Base-by-base conservation (phyloP, 2,888 invertebrate species). In the Tillus elongatus region DNA sequence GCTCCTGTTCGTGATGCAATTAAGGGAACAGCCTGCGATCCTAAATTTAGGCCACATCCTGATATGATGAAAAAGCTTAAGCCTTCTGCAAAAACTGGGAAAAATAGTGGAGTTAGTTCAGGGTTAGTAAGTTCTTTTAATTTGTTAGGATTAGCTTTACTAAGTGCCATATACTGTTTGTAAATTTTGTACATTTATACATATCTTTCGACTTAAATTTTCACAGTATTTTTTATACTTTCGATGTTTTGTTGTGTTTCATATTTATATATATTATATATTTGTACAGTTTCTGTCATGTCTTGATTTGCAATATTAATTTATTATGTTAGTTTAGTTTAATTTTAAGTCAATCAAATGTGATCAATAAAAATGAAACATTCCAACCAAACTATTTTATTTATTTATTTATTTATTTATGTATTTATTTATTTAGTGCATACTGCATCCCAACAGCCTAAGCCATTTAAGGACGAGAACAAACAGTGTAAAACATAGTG, bases 1-100 rank as follows among this genome's bases (percentile, higher is more conserved):
- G 81, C 79, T 1, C 72, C 75, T 0, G 78, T 82, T 0, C 58
- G 73, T 3, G 79, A 82, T 33, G 82, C 82, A 2, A 81, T 84
- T 27, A 73, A 73, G 44, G 77, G 78, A 33, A 84, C 85, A 0
- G 74, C 79, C 0, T 85, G 85, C 53, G 79, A 79, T 53, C 68
- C 72, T 3, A 77, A 73, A 45, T 47, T 63, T 33, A 52, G 58
- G 2, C 44, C 61, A 12, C 44, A 56, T 14, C 43, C 47, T 9
- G 40, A 46, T 29, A 46, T 55, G 4, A 44, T 51, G 43, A 45
- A 46, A 13, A 50, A 48, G 14, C 33, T 43, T 11, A 41, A 41
- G 16, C 37, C 43, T 3, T 14, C 12, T 14, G 4, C 13, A 13
- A 16, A 8, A 14, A 10, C n/a, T 15, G 13, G 3, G 12, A 29